Evolutionary conservation across 2,797 vertebrate species (phyloP), one percentile per base, ranked within the genome.

Genomic region (Amphiprion clarkii): DNA sequence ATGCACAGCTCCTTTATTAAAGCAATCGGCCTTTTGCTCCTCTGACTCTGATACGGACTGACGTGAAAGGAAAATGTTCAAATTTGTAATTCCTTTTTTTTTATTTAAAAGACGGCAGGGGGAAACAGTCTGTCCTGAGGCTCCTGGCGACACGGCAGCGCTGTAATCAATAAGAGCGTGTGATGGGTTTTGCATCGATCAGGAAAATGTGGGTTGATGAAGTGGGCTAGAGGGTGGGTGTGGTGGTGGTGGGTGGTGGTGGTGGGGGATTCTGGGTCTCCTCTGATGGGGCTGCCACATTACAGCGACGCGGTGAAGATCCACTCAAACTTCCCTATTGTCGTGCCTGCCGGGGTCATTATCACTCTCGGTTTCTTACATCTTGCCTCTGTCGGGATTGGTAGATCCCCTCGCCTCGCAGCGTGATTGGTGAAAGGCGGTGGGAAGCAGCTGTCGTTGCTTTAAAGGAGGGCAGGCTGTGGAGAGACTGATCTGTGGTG

Each of bases 131-230:
- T 91, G 89, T 89, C 90, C 90, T 58, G 82, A 78, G 87, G 93
- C 92, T 92, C 78, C 77, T 90, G 91, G 91, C 86, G 86, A 92
- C 93, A 93, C 80, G 56, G 90, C 89, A 84, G 79, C 59, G 63
- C 88, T 71, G 76, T 90, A 88, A 94, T 93, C 92, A 93, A 92
- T 94, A 93, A 81, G 79, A 89, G 90, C 31, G 73, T 88, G 90
- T 92, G 91, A 94, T 93, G 93, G 93, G 87, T 93, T 94, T 93
- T 87, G 85, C 89, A 94, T 93, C 83, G 93, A 94, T 94, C 85
- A 87, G 88, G 82, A 92, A 90, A 91, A 93, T 90, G 92, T 91
- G 90, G 93, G 92, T 92, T 94, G 92, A 94, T 94, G 90, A 92
- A 93, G 88, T 88, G 84, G 88, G 86, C 71, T 88, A 83, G 75